Evolutionary conservation across 1,140 invertebrate genomes (phyloP), one percentile per base, ranked within the genome.

Genomic region (Nymphalis io): DNA sequence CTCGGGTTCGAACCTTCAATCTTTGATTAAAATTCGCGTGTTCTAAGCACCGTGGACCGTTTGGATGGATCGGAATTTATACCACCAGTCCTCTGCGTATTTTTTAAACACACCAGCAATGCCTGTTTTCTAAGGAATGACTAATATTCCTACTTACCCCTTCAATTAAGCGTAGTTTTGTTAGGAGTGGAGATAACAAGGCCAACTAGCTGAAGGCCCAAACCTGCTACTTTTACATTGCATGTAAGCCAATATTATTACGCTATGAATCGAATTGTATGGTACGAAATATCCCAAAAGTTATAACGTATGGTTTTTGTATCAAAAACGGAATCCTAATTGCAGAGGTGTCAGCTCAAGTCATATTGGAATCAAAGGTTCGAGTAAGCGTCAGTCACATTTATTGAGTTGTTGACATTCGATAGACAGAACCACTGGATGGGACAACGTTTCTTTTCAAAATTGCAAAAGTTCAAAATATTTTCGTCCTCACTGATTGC

Each of bases 361-460:
- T 55, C 51, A 27, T 18, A 51, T 8, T 20, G 11, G 48, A 55
- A 16, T 62, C 44, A 57, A 60, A 33, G 62, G 65, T 66, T 60
- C 66, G 15, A 16, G 62, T 72, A 66, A 75, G 65, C 55, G 73
- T 75, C 69, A 75, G 21, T 72, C 69, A 72, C 8, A 27, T 39
- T 21, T 71, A 69, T 72, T 72, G 62, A 60, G 51, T 59, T 66
- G 20, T 51, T 64, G 62, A 40, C 62, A 15, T 20, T 13, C 51
- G 8, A 13, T 55, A n/a, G 21, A 53, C 6, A 18, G 27, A 59
- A 18, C 27, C 23, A 53, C 60, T 72, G 39, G 70, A 72, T 53
- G 51, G 21, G 62, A 38, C 23, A 3, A 6, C 23, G 15, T 21
- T 21, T 8, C 42, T 46, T 18, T n/a, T 46, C n/a, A 46, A 18